phyloP scores from a whole-genome alignment of 1,140 invertebrate genomes.

The Heliconius himera region DNA sequence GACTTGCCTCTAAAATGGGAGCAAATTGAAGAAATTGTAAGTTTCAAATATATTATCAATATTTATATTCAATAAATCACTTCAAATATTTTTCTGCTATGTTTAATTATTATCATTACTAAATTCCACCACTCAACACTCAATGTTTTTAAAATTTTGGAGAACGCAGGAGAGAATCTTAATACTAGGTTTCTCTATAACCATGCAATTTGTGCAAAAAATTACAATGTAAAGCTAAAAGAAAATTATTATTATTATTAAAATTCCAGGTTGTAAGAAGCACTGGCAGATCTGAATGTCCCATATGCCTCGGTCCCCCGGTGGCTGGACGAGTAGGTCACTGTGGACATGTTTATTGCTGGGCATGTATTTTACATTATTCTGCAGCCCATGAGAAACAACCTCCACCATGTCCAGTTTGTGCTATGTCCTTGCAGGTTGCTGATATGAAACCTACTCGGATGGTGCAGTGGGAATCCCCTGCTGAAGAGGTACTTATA shows the following conservation, averaged over 20 bases:
- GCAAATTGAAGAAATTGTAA: constrained; percentile 94
- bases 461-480: constrained; percentile 65
- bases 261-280: constrained; percentile 65
- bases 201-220: too few relatives aligned
- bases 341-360: constrained; percentile 98
- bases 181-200: too few relatives aligned
- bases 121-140: too few relatives aligned
- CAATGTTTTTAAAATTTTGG: too few relatives aligned
- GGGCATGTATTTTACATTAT: constrained; percentile 97
- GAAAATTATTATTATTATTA: background rate
- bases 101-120: background rate
- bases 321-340: constrained; percentile 94
- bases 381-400: constrained; percentile 88
- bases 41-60: constrained; percentile 17
- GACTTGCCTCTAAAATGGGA: constrained; percentile 96
- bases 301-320: constrained; percentile 94
- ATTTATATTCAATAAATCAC: too few relatives aligned
- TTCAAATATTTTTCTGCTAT: too few relatives aligned
- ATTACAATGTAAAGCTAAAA: too few relatives aligned
- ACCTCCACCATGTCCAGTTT: constrained; percentile 93
- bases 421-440: constrained; percentile 89
- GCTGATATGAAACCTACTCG: constrained; percentile 86
- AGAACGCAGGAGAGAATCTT: too few relatives aligned
- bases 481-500: constrained; percentile 60
- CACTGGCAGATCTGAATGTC: constrained; percentile 89